Percentiles rank a stretch among this genome's conserved stretches.
Evolutionary conservation across 2,113 vertebrate genomes (phyloP).

Genomic region (Etheostoma cragini): DNA sequence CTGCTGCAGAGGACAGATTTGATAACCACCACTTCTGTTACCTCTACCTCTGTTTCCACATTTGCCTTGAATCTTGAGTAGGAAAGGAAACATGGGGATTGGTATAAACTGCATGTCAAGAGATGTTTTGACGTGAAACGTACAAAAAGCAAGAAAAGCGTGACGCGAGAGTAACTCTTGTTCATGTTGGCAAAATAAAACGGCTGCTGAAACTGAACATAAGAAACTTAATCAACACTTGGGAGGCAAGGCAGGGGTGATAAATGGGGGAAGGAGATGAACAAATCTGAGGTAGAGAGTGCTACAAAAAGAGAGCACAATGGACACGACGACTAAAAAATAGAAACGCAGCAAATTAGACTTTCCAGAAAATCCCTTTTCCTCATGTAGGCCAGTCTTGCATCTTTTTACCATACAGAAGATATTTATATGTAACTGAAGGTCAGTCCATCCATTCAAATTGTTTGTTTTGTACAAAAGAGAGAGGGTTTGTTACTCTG

Average conservation of each 20-base stretch:
- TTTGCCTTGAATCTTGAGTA: not conserved
- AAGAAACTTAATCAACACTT: conserved; percentile 25
- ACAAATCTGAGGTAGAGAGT: not conserved
- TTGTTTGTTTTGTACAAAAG: not conserved
- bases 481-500: not conserved
- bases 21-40: not conserved
- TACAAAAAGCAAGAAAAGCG: not conserved
- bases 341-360: conserved; percentile 19
- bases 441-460: not conserved
- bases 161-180: not conserved
- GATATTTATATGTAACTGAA: conserved; percentile 16
- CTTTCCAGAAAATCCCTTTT: conserved; percentile 22
- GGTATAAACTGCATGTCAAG: not conserved
- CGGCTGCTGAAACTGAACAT: conserved; percentile 11
- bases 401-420: conserved; percentile 2
- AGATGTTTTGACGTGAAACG: not conserved
- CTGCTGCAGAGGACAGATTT: not conserved
- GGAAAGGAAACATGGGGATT: too few species aligned
- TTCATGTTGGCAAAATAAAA: not conserved
- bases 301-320: conserved; percentile 12
- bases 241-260: conserved; percentile 1
- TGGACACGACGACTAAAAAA: not conserved
- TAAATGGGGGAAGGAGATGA: conserved; percentile 5
- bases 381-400: conserved; percentile 16
- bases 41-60: not conserved